Percentiles rank a stretch among this genome's conserved stretches.
Conservation (phyloP, 2,888 invertebrate species). For the Notocelia uddmanniana region DNA sequence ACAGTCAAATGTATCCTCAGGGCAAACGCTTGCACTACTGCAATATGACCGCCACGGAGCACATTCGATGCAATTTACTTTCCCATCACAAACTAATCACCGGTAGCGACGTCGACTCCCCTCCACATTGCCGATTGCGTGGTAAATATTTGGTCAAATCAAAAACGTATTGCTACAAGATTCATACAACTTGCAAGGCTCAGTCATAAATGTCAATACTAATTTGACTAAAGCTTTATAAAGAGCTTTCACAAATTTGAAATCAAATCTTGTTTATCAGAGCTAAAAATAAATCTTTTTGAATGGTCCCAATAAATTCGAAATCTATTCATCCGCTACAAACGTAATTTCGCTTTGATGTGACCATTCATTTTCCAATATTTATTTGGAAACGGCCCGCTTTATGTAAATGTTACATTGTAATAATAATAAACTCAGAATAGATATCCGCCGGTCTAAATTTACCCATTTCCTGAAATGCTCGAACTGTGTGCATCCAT, state of each 20-base stretch:
- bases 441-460: conserved; percentile 44
- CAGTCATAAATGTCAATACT: background rate
- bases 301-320: conserved; percentile 30
- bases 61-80: conserved; percentile 76
- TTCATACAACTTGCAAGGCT: background rate
- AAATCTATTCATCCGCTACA: conserved; percentile 26
- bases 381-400: conserved; percentile 42
- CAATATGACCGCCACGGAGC: conserved; percentile 54
- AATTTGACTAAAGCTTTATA: conserved; percentile 10
- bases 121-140: conserved; percentile 46
- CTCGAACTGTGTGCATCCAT: conserved; percentile 30
- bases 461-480: conserved; percentile 43
- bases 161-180: background rate
- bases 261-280: conserved; percentile 15
- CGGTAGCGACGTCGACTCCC: conserved; percentile 51
- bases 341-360: conserved; percentile 41
- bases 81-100: conserved; percentile 78
- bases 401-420: conserved; percentile 43
- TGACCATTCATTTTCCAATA: conserved; percentile 42
- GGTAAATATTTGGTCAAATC: conserved; percentile 41
- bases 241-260: background rate
- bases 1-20: background rate
- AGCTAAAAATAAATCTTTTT: conserved; percentile 15
- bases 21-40: conserved; percentile 40
- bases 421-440: conserved; percentile 45